Conservation (phyloP, 2,113 vertebrate species). For the Gymnogyps californianus region DNA sequence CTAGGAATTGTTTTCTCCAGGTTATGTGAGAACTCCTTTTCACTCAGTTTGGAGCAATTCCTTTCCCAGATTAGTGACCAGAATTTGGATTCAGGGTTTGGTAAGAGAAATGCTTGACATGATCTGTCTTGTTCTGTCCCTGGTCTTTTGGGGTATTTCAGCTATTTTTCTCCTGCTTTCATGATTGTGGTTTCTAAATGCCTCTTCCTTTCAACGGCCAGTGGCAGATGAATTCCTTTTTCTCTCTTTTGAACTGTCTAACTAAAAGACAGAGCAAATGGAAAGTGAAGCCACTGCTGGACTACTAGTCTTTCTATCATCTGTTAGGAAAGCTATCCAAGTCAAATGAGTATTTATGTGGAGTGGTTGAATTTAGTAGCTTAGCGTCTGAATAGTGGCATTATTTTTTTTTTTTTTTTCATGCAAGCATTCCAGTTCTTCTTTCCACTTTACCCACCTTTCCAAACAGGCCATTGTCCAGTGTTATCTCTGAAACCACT, state of each 20-base stretch:
- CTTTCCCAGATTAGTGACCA: neutral
- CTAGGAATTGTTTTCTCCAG: neutral
- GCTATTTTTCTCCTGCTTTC: neutral
- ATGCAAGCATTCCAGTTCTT: neutral
- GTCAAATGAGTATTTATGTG: neutral
- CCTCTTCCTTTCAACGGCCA: neutral
- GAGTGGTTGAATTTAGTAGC: neutral
- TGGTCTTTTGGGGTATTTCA: neutral
- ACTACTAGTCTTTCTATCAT: neutral
- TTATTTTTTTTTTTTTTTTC: neutral
- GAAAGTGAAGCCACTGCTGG: neutral
- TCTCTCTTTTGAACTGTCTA: neutral
- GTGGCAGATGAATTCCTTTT: neutral
- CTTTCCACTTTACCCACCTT: neutral
- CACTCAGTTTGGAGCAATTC: neutral
- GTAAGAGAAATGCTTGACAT: neutral
- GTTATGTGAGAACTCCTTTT: neutral
- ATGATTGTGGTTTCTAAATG: neutral
- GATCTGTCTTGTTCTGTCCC: neutral
- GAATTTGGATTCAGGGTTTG: neutral
- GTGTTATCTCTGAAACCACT: neutral
- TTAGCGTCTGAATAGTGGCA: neutral
- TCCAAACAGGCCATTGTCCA: slow-evolving; percentile 3
- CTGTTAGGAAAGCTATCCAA: neutral
- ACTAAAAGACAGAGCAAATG: neutral